Percentiles rank a stretch among this genome's conserved stretches.
phyloP scores from a whole-genome alignment of 2,888 invertebrate species.

The Escarpia spicata region DNA sequence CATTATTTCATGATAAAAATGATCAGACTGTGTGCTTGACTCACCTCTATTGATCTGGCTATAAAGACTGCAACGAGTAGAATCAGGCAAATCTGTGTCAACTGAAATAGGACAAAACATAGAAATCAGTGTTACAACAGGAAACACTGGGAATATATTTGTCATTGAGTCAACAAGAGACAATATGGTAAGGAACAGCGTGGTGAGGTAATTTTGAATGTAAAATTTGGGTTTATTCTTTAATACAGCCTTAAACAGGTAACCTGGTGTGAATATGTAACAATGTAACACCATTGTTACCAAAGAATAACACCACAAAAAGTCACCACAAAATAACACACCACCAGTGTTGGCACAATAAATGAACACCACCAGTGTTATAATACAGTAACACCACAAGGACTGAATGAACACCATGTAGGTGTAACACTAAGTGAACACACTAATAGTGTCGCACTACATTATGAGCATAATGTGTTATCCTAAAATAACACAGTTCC shows the following conservation, averaged over 20 bases:
- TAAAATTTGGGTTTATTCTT: no score
- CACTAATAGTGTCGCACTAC: no score
- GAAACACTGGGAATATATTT: not conserved
- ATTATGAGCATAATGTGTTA: no score
- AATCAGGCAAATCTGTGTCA: conserved; percentile 40
- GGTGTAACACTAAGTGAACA: no score
- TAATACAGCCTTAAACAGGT: no score
- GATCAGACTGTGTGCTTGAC: not conserved
- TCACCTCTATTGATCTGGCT: conserved; percentile 61
- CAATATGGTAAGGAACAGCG: not conserved
- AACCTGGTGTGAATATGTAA: not conserved
- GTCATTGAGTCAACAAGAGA: not conserved
- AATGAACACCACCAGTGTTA: not conserved
- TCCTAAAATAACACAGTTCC: no score
- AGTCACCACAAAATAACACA: not conserved
- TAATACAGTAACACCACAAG: no score
- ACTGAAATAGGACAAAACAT: conserved; percentile 28
- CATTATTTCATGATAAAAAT: not conserved
- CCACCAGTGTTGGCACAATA: not conserved
- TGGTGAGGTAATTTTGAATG: no score
- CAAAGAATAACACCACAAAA: not conserved
- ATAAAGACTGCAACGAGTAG: conserved; percentile 46
- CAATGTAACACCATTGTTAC: not conserved
- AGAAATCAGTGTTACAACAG: not conserved
- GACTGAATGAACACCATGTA: no score